These are phyloP conservation scores for Phoxinus phoxinus DNA, from an alignment of 2,113 vertebrate genomes.

Conservation along the genomic window DNA sequence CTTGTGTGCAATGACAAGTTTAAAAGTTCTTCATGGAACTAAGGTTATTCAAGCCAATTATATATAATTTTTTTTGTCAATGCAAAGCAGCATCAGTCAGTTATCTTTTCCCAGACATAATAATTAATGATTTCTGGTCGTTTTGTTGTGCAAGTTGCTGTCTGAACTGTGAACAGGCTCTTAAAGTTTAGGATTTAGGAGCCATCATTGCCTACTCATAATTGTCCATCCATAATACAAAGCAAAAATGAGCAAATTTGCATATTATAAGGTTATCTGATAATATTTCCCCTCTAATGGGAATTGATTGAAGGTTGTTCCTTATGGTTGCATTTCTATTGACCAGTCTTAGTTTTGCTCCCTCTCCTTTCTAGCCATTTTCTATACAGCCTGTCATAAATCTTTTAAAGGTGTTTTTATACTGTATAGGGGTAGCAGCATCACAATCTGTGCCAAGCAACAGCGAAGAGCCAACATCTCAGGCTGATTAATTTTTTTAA, in stretches of 20 bases:
- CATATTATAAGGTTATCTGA: background rate
- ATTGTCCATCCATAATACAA: background rate
- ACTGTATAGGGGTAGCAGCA: background rate
- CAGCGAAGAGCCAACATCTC: background rate
- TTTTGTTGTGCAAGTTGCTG: background rate
- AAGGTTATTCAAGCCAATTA: no score
- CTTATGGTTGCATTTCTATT: background rate
- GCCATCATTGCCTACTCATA: background rate
- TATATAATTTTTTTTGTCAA: no score
- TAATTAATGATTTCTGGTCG: background rate
- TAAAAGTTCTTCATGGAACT: background rate
- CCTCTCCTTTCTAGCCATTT: background rate
- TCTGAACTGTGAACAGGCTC: background rate
- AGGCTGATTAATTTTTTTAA: no score
- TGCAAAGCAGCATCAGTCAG: background rate
- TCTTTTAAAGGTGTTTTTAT: constrained; percentile 1
- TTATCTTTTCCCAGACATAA: background rate
- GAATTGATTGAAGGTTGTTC: background rate
- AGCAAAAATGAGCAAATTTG: background rate
- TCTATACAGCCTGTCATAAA: constrained; percentile 1
- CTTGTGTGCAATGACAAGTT: background rate
- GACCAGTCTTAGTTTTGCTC: constrained; percentile 7
- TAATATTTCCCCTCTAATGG: background rate
- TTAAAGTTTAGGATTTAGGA: constrained; percentile 3
- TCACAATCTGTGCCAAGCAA: background rate